phyloP scores from a whole-genome alignment of 2,797 vertebrate species.

The Sciurus vulgaris region DNA sequence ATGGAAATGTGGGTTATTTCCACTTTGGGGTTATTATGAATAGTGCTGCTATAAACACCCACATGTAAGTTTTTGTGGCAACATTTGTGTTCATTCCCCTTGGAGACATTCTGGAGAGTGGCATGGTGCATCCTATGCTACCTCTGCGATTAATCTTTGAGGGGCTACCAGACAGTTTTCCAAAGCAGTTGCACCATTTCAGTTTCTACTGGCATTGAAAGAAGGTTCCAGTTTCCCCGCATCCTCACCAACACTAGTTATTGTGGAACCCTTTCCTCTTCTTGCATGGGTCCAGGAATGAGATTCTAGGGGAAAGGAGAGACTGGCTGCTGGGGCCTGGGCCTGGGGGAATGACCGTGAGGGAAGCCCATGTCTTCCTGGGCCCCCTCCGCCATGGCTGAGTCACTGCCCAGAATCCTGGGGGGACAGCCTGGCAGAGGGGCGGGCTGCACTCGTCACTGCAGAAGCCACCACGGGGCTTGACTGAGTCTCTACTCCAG shows the following conservation, averaged over 20 bases:
- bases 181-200: background rate
- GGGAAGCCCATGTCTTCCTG: background rate
- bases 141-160: background rate
- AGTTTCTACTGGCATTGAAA: background rate
- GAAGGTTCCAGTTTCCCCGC: background rate
- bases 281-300: background rate
- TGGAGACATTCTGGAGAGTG: background rate
- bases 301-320: background rate
- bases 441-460: constrained; percentile 14
- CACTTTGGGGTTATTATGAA: background rate
- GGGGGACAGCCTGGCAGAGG: constrained; percentile 63
- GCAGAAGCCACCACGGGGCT: constrained; percentile 64
- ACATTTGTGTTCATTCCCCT: background rate
- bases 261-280: background rate
- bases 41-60: background rate
- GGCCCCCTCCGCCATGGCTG: background rate
- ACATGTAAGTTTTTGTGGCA: background rate
- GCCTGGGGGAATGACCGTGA: background rate
- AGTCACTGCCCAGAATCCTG: constrained; percentile 50
- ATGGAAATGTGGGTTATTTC: background rate
- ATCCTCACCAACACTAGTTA: background rate
- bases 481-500: constrained; percentile 81
- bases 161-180: background rate
- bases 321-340: background rate
- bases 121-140: background rate